Evolutionary conservation across 2,113 vertebrate genomes (phyloP).

Genomic region (Sylvietta virens): DNA sequence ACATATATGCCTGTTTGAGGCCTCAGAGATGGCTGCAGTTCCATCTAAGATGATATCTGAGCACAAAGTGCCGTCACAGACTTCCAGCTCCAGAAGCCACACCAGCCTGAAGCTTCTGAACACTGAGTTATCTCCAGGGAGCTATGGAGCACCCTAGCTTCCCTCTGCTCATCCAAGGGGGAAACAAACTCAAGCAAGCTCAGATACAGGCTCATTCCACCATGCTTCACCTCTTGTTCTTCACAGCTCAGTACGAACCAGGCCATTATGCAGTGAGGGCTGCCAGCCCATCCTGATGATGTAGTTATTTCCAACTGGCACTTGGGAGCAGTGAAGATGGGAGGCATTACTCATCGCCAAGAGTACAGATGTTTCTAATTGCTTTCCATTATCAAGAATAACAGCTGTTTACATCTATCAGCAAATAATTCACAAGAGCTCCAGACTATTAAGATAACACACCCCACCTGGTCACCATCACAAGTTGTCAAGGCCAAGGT

Average conservation of each 20-base stretch:
- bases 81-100: background rate
- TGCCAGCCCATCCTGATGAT: conserved; percentile 83
- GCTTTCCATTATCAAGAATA: conserved; percentile 99
- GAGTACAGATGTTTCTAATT: conserved; percentile 99
- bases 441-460: conserved; percentile 98
- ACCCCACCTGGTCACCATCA: conserved; percentile 98
- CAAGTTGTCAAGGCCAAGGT: conserved; percentile 84
- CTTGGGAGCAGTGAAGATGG: conserved; percentile 84
- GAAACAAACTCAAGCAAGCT: background rate
- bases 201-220: conserved; percentile 18
- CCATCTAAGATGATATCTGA: background rate
- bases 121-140: background rate
- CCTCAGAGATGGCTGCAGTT: rapidly evolving
- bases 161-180: background rate
- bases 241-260: conserved; percentile 89
- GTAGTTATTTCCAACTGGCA: conserved; percentile 97
- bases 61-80: too few relatives aligned
- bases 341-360: conserved; percentile 94
- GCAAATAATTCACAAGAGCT: conserved; percentile 99
- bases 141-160: background rate
- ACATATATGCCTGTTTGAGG: rapidly evolving
- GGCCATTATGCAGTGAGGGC: conserved; percentile 66
- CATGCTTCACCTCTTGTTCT: conserved; percentile 79
- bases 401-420: conserved; percentile 99
- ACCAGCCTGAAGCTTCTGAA: background rate